Evolutionary conservation across 2,797 vertebrate species (phyloP), one percentile per base, ranked within the genome.

Genomic region (Urocyon cinereoargenteus): DNA sequence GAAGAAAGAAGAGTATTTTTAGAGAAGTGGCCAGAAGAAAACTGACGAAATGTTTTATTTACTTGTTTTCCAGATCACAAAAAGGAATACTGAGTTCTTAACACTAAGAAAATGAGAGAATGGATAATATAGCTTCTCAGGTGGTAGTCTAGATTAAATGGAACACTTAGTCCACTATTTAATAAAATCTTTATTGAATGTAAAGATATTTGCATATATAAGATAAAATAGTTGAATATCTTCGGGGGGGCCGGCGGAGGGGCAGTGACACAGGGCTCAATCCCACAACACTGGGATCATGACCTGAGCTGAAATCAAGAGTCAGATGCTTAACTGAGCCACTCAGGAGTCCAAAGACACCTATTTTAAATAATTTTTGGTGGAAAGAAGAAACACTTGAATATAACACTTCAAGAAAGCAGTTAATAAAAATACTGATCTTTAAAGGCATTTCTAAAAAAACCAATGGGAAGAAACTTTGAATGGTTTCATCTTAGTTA

Each of bases 371-470:
- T 70, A 90, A 68, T 36, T 64, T 77, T 90, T 45, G 62, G 40
- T 79, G 57, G 28, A 92, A 88, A 93, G 75, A 31, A 94, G 51
- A 91, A 90, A 88, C 16, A 90, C 11, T 53, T 75, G 75, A 87
- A 28, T 59, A 45, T 31, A 87, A 77, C 45, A 75, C 26, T 91
- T 91, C 13, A 90, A 77, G 45, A 84, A 66, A 70, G 22, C 26
- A 81, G 70, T 81, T 81, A 62, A 83, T 64, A 86, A 73, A 94
- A 31, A 18, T 68, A 87, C 31, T 89, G 8, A 73, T 86, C 26
- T 95, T 66, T n/a, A 45, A 36, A 92, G 26, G 22, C 51, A 64
- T 78, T 86, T 93, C 81, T 83, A 72, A 66, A 92, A 92, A 93
- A 83, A 6, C 61, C 75, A 57, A 85, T 6, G 7, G 49, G 78